These are phyloP conservation scores for Monochamus alternatus DNA, from an alignment of 2,888 invertebrate species.

Conservation along the genomic window DNA sequence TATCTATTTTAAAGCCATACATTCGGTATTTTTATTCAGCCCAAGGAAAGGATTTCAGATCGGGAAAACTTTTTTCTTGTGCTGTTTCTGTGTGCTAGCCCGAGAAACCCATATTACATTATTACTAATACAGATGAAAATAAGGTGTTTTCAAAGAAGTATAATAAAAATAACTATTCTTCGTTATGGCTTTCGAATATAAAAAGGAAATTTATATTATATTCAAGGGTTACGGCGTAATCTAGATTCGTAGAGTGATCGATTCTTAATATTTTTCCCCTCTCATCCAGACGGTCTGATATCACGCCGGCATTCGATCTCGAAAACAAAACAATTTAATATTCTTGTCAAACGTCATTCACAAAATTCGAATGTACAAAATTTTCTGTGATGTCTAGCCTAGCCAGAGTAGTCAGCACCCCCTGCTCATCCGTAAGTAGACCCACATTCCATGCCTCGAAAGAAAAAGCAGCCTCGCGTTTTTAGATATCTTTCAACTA, in stretches of 20 bases:
- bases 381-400: slow-evolving; percentile 7
- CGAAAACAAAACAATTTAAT: neutral
- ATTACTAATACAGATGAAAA: no score
- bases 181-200: no score
- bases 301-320: neutral
- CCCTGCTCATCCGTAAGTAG: slow-evolving; percentile 43
- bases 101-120: no score
- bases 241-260: no score
- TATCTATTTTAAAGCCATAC: neutral
- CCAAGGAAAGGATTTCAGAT: no score
- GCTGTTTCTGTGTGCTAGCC: no score
- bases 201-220: no score
- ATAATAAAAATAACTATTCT: no score
- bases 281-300: neutral
- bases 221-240: no score
- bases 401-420: neutral
- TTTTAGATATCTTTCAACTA: slow-evolving; percentile 24
- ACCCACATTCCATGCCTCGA: neutral
- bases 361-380: neutral
- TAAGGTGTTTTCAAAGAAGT: no score
- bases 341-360: slow-evolving; percentile 5
- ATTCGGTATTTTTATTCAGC: neutral
- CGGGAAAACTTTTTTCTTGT: no score
- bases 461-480: neutral
- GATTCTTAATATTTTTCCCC: no score